Conservation (phyloP, 1,140 invertebrate species). For the Paramacrobiotus metropolitanus region DNA sequence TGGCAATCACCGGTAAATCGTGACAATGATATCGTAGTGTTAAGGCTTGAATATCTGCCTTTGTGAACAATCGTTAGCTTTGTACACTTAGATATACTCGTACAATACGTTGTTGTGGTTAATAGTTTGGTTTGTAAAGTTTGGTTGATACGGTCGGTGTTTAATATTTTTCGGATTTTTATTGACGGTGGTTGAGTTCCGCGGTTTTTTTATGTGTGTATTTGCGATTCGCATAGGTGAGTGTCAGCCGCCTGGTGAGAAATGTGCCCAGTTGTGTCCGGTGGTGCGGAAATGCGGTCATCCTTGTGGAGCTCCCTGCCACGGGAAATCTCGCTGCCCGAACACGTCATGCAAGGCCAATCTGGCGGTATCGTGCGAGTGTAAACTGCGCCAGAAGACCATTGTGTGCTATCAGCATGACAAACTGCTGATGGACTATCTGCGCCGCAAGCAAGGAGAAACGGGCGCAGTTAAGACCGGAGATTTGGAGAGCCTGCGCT, state of each 20-base stretch:
- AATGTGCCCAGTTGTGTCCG: conserved; percentile 55
- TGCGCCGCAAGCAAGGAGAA: background rate
- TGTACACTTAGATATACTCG: too few relatives aligned
- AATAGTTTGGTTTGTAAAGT: too few relatives aligned
- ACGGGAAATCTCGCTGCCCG: conserved; percentile 36
- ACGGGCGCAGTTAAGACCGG: background rate
- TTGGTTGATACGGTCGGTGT: too few relatives aligned
- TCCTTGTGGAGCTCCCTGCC: conserved; percentile 50
- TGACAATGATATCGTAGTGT: too few relatives aligned
- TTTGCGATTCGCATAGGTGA: conserved; percentile 9
- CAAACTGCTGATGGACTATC: background rate
- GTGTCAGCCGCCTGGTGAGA: conserved; percentile 31
- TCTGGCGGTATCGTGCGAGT: conserved; percentile 12
- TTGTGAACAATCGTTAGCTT: too few relatives aligned
- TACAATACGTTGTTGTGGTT: too few relatives aligned
- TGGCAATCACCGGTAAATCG: too few relatives aligned
- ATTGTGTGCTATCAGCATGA: conserved; percentile 8
- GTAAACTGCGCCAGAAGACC: conserved; percentile 10
- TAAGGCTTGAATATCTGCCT: too few relatives aligned
- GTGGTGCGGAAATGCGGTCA: conserved; percentile 43
- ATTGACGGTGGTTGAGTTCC: conserved; percentile 1
- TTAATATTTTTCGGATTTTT: too few relatives aligned
- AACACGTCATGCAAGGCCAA: conserved; percentile 39
- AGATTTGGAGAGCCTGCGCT: background rate
- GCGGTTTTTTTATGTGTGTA: background rate